Percentiles rank a stretch among this genome's conserved stretches.
These are phyloP conservation scores for Sarcophaga peregrina DNA, from an alignment of 1,140 invertebrate species.

Conservation along the genomic window DNA sequence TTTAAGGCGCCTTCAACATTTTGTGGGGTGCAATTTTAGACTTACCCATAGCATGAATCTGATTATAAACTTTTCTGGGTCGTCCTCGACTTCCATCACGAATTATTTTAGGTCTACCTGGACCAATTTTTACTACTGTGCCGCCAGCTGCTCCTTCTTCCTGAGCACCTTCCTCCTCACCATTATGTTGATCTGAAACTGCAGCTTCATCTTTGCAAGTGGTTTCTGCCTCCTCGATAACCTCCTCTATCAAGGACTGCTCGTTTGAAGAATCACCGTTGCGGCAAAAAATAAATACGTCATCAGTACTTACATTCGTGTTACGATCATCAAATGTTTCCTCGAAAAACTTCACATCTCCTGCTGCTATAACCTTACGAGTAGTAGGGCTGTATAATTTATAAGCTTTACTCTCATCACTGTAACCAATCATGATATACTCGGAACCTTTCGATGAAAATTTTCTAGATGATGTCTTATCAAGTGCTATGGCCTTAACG, in stretches of 20 bases:
- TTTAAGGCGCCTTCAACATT: slow-evolving; percentile 40
- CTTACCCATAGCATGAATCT: slow-evolving; percentile 33
- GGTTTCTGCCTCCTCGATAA: background rate
- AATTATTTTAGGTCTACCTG: slow-evolving; percentile 31
- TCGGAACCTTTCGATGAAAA: slow-evolving; percentile 57
- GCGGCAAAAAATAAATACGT: background rate
- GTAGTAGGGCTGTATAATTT: slow-evolving; percentile 54
- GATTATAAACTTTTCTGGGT: slow-evolving; percentile 39
- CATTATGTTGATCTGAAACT: background rate
- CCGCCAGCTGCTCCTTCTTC: background rate
- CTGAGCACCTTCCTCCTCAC: background rate
- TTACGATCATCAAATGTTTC: background rate
- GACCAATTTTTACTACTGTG: background rate
- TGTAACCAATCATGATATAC: slow-evolving; percentile 67
- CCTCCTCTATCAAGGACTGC: background rate
- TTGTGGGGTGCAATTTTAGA: slow-evolving; percentile 33
- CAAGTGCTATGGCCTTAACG: slow-evolving; percentile 53
- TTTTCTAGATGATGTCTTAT: slow-evolving; percentile 61
- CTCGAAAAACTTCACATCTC: slow-evolving; percentile 45
- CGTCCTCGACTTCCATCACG: slow-evolving; percentile 31
- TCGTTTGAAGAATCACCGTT: background rate
- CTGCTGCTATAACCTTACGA: slow-evolving; percentile 51
- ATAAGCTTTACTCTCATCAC: slow-evolving; percentile 63
- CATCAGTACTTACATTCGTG: background rate
- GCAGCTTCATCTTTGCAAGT: background rate